Evolutionary conservation across 1,140 invertebrate genomes (phyloP), one percentile per base, ranked within the genome.

Genomic region (Papilio helenus): DNA sequence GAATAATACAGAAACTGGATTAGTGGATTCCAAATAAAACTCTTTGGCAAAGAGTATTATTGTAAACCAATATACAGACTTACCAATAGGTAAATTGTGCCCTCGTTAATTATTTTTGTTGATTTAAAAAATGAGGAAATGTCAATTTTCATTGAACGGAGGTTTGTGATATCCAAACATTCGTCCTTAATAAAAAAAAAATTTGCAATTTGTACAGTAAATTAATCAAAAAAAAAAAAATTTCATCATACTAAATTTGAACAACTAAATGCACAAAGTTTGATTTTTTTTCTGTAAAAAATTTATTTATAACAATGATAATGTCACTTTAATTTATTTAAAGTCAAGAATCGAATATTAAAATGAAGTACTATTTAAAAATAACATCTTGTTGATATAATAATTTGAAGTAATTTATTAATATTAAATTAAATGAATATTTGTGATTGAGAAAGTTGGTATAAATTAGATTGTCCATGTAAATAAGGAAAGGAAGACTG

Each of bases 401-500:
- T 10, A 73, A 73, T 73, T 46, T 46, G 44, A 46, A 12, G 44
- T 18, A 44, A 39, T n/a, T 44, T 72, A 71, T 39, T 42, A 20
- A n/a, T n/a, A 72, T n/a, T 72, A 20, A 46, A 23, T 55, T 55
- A 55, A 46, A 16, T 46, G 18, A 51, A 51, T 51, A 51, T 58
- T 58, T 58, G 55, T 58, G 8, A 58, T 58, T 18, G 49, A 3
- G 12, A 29, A 74, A 55, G 46, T 76, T 26, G n/a, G 20, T 74
- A 29, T 80, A 44, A 72, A 55, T 58, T 82, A 61, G 23, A 86
- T 80, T 87, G 90, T 92, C 89, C 90, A 90, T 92, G 90, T 93
- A 92, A 83, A 90, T 91, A 91, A 89, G 84, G 81, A 90, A 86
- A 86, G 90, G 87, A 93, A 93, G 92, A 93, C 92, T 93, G 92